Evolutionary conservation across 2,888 invertebrate genomes (phyloP).

Genomic region (Heliconius aoede): DNA sequence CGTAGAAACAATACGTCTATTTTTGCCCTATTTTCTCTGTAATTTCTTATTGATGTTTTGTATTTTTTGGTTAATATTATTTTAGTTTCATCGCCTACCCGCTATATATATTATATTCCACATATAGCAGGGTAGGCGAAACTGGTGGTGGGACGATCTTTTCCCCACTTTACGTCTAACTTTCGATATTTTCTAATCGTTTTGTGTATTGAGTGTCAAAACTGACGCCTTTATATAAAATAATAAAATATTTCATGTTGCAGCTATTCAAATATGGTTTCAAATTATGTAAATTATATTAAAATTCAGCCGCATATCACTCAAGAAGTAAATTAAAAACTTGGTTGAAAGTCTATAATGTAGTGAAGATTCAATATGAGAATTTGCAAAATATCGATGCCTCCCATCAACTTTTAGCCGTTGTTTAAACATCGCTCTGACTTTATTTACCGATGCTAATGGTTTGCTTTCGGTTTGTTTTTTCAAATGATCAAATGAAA

Average conservation of each 20-base stretch:
- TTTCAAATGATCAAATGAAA: conserved; percentile 32
- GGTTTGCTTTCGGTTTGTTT: conserved; percentile 31
- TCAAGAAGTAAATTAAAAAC: not conserved
- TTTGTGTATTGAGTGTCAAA: no score
- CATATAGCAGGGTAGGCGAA: not conserved
- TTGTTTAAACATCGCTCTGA: conserved; percentile 24
- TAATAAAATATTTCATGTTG: no score
- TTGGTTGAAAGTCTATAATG: conserved; percentile 13
- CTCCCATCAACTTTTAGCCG: conserved; percentile 20
- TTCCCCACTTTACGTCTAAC: not conserved
- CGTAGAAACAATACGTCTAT: conserved; percentile 1
- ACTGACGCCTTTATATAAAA: not conserved
- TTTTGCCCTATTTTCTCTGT: not conserved
- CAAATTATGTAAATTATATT: not conserved
- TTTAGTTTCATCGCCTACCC: no score
- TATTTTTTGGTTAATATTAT: not conserved
- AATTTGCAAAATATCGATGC: conserved; percentile 21
- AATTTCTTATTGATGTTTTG: not conserved
- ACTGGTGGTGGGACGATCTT: not conserved
- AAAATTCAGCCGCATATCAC: not conserved
- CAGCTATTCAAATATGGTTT: not conserved
- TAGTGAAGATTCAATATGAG: conserved; percentile 17
- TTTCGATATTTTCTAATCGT: no score
- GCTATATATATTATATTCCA: no score
- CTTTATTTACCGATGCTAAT: conserved; percentile 30